Percentiles rank a stretch among this genome's conserved stretches.
phyloP scores from a whole-genome alignment of 2,113 vertebrate genomes.

The Sigmodon hispidus region DNA sequence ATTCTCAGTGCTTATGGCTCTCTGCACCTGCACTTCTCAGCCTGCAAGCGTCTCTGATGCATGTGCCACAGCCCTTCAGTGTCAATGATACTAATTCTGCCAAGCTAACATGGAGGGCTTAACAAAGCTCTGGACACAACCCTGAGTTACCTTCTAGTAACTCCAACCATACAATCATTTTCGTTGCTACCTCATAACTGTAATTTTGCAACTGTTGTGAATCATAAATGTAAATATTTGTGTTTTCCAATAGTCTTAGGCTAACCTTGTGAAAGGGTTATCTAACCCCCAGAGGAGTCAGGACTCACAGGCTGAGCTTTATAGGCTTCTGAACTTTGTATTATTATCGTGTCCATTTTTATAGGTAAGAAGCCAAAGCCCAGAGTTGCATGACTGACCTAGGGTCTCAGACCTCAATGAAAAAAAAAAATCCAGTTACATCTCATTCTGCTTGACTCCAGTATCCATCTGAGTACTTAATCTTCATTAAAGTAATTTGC shows the following conservation, averaged over 20 bases:
- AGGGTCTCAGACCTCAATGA: not conserved
- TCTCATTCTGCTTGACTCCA: not conserved
- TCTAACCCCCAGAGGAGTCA: no score
- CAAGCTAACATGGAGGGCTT: not conserved
- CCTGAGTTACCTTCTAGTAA: not conserved
- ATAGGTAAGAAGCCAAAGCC: slow-evolving; percentile 13
- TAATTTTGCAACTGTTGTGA: not conserved
- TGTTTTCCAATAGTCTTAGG: not conserved
- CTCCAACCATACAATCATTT: not conserved
- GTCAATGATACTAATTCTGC: not conserved
- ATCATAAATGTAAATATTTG: not conserved
- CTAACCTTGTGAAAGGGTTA: not conserved
- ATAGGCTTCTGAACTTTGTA: not conserved
- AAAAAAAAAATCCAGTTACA: not conserved
- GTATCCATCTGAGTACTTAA: not conserved
- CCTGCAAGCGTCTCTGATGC: not conserved
- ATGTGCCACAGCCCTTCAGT: not conserved
- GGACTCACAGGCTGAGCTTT: not conserved
- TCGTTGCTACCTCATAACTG: not conserved
- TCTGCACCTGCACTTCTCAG: not conserved
- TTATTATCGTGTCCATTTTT: slow-evolving; percentile 7
- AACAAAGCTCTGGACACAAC: not conserved
- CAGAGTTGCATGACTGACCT: not conserved
- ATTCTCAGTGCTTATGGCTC: not conserved
- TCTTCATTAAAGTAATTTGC: not conserved